phyloP scores from a whole-genome alignment of 2,888 invertebrate genomes.

The Hipparchia semele region DNA sequence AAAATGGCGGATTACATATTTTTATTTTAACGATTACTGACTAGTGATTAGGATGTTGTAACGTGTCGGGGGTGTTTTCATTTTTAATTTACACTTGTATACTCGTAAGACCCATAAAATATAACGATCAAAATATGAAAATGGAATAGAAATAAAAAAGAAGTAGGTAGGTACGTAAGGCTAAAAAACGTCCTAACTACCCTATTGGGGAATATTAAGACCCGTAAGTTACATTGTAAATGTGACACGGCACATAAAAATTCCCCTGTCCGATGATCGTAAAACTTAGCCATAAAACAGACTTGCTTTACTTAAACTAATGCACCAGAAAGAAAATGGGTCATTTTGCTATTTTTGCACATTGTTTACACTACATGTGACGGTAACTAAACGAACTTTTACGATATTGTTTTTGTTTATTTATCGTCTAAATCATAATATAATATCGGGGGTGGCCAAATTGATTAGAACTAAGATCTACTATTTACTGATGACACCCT shows the following conservation, averaged over 20 bases:
- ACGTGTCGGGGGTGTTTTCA: no score
- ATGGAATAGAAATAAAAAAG: background rate
- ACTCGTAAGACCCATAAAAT: background rate
- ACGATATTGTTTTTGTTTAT: background rate
- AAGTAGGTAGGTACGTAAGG: background rate
- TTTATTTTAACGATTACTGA: no score
- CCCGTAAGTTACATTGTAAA: constrained; percentile 26
- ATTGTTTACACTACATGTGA: background rate
- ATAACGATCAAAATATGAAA: background rate
- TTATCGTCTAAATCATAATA: background rate
- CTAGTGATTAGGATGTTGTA: no score
- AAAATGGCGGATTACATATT: no score
- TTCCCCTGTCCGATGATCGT: constrained; percentile 32
- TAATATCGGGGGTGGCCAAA: no score
- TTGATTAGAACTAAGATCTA: no score
- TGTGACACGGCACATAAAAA: constrained; percentile 32
- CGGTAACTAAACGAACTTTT: background rate
- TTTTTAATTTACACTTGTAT: no score
- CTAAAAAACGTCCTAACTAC: constrained; percentile 1
- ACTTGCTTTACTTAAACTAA: constrained; percentile 27
- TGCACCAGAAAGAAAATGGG: constrained; percentile 32
- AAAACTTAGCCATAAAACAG: constrained; percentile 35
- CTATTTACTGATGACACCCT: no score
- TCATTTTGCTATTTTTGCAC: constrained; percentile 24
- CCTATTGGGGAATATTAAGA: background rate